Conservation (phyloP, 2,888 invertebrate species). For the Bibio marci region DNA sequence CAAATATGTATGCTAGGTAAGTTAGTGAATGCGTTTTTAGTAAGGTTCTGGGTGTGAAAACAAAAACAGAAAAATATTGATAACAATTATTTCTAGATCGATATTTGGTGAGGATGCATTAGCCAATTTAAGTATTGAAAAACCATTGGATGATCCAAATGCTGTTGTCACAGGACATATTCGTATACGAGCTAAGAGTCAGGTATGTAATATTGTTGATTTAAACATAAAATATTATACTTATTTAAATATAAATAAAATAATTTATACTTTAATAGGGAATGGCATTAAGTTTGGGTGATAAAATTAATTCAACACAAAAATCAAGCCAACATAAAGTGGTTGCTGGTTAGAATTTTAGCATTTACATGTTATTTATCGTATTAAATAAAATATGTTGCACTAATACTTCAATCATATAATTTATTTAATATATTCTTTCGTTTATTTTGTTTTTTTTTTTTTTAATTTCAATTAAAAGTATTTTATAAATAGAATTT, state of each 20-base stretch:
- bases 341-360: slow-evolving; percentile 1
- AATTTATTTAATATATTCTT: too few species aligned
- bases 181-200: slow-evolving; percentile 94
- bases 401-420: too few species aligned
- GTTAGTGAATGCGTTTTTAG: too few species aligned
- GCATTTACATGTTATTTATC: too few species aligned
- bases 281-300: slow-evolving; percentile 96
- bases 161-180: slow-evolving; percentile 93
- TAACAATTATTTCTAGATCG: slow-evolving; percentile 36
- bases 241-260: background rate
- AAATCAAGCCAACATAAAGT: slow-evolving; percentile 39
- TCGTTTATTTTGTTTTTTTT: too few species aligned
- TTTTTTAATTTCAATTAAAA: too few species aligned
- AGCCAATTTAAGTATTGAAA: slow-evolving; percentile 97
- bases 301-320: slow-evolving; percentile 91
- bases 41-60: background rate
- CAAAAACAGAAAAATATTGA: background rate
- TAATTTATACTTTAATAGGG: slow-evolving; percentile 40
- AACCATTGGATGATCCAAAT: slow-evolving; percentile 69
- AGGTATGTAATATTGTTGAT: slow-evolving; percentile 37
- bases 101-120: slow-evolving; percentile 98
- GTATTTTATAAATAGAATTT: too few species aligned
- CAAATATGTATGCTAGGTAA: slow-evolving; percentile 86
- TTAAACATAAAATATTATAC: background rate
- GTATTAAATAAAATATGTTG: too few species aligned